Conservation (phyloP, 2,888 invertebrate species). For the Brenthis hecate region DNA sequence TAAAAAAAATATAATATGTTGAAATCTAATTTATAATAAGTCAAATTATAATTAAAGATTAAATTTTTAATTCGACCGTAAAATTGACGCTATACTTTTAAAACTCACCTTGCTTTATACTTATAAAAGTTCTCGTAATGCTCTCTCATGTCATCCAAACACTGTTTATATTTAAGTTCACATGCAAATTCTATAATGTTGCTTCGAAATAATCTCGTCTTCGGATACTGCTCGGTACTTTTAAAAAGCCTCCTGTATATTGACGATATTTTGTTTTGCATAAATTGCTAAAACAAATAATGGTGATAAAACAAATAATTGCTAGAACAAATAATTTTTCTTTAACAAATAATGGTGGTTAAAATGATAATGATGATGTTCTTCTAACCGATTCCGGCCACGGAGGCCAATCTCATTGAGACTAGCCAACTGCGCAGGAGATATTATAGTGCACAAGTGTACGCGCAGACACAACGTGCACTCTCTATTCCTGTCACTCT, state of each 20-base stretch:
- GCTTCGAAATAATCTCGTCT: constrained; percentile 57
- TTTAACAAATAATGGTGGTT: background rate
- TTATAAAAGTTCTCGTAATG: constrained; percentile 38
- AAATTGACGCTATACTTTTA: background rate
- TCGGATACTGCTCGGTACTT: constrained; percentile 48
- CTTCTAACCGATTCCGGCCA: too few species aligned
- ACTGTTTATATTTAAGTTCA: constrained; percentile 53
- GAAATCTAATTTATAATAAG: too few species aligned
- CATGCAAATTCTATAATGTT: constrained; percentile 62
- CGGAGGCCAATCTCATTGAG: too few species aligned
- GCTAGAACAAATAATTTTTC: too few species aligned
- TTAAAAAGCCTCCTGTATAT: constrained; percentile 55
- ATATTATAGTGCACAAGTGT: too few species aligned
- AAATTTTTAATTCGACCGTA: background rate
- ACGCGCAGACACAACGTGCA: too few species aligned
- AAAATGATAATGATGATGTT: too few species aligned
- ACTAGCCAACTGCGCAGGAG: too few species aligned
- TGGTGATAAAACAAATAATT: too few species aligned
- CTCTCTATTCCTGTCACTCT: too few species aligned
- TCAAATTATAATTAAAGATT: background rate
- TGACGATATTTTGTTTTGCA: constrained; percentile 55
- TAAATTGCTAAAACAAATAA: constrained; percentile 65
- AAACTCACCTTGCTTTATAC: constrained; percentile 6
- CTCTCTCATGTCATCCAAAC: constrained; percentile 50
- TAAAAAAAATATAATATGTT: too few species aligned